These are phyloP conservation scores for Reinhardtius hippoglossoides DNA, from an alignment of 2,113 vertebrate genomes.

Conservation along the genomic window DNA sequence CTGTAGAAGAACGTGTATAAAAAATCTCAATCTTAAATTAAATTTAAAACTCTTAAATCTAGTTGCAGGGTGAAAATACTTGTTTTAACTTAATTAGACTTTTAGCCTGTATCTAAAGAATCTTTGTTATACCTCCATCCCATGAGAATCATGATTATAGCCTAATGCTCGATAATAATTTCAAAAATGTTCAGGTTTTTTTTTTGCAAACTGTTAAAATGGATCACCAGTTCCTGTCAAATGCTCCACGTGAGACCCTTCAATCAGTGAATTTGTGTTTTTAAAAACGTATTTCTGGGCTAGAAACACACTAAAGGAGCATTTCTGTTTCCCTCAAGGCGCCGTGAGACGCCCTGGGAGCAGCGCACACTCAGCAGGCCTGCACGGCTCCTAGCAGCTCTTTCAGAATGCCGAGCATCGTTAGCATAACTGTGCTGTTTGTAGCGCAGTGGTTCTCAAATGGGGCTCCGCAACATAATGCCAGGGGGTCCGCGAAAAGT, in stretches of 20 bases:
- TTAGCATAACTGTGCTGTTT: background rate
- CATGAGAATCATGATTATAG: background rate
- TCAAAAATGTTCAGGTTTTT: background rate
- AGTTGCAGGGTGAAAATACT: background rate
- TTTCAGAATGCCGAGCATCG: background rate
- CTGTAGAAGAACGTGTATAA: background rate
- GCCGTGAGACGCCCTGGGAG: no score
- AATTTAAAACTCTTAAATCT: slow-evolving; percentile 24
- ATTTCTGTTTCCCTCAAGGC: no score
- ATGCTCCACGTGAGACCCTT: background rate
- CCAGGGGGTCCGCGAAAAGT: background rate
- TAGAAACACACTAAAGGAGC: background rate
- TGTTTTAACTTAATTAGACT: background rate
- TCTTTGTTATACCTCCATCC: background rate
- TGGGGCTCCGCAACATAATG: no score
- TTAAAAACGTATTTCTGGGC: background rate
- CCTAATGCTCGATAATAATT: background rate
- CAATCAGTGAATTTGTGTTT: background rate
- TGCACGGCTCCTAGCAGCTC: background rate
- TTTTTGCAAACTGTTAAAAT: no score
- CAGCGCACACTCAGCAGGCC: background rate
- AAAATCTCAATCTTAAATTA: background rate
- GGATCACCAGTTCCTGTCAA: background rate
- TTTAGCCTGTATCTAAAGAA: background rate
- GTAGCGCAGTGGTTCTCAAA: background rate